phyloP scores from a whole-genome alignment of 2,113 vertebrate species.

The Mastomys natalensis region DNA sequence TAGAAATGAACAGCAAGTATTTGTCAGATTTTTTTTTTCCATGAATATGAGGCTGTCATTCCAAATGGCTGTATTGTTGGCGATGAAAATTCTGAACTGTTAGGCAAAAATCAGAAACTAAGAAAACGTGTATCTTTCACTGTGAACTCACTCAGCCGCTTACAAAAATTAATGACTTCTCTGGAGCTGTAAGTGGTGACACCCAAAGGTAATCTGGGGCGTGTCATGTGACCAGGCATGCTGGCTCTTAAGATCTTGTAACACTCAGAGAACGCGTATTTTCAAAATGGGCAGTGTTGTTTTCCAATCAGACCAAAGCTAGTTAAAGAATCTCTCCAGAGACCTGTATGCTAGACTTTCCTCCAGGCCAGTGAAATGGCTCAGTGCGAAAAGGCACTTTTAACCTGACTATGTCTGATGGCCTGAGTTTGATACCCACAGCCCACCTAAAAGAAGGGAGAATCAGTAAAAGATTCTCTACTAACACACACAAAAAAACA shows the following conservation, averaged over 20 bases:
- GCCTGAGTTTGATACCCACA: neutral
- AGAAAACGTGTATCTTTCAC: neutral
- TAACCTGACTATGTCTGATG: neutral
- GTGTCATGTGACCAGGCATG: neutral
- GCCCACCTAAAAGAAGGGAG: neutral
- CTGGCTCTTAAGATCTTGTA: neutral
- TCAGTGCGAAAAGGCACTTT: neutral
- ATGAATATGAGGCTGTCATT: neutral
- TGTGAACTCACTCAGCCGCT: neutral
- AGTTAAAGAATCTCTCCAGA: neutral
- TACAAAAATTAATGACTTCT: neutral
- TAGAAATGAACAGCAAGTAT: neutral
- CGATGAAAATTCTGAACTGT: conserved; percentile 2
- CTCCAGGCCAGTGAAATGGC: neutral
- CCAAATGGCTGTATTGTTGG: neutral
- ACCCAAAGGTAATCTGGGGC: neutral
- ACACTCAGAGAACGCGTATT: neutral
- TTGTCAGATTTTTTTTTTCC: neutral
- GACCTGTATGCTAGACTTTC: neutral
- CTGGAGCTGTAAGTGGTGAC: neutral
- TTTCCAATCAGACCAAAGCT: neutral
- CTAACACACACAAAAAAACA: neutral
- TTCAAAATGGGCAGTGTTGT: conserved; percentile 8
- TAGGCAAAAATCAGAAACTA: conserved; percentile 20
- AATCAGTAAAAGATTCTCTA: neutral